Evolutionary conservation across 2,888 invertebrate genomes (phyloP), one percentile per base, ranked within the genome.

Genomic region (Mystacides longicornis): DNA sequence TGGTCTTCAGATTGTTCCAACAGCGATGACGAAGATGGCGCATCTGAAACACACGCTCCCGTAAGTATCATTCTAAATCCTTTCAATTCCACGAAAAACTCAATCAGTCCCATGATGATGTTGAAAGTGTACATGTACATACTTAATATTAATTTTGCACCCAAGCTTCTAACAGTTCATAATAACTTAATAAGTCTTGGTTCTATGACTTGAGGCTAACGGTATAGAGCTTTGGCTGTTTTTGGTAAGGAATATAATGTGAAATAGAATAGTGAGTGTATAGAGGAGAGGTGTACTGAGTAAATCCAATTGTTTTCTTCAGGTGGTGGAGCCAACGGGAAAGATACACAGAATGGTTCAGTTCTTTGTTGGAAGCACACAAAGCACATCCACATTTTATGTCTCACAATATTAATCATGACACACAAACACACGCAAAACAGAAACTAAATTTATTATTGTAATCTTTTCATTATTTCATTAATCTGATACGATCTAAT

Each of bases 1-100:
- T 93, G 93, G 89, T 93, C 92, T 64, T 93, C 92, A 1, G 93
- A 93, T 69, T 90, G 90, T 66, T 93, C 91, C 60, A 92, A 93
- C 64, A 90, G 90, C 62, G 93, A 92, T 62, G 93, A 93, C 62
- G 93, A 93, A 65, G 89, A 91, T 58, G 77, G 79, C 0, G 75
- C 80, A 59, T 86, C 86, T 18, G 82, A 82, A 58, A 83, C 81
- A 63, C 71, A 73, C 52, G 74, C 77, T 58, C 72, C 73, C 60
- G 81, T 81, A 69, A 75, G 73, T 70, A 31, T 23, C 14, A 9
- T 43, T n/a, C 31, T 9, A 27, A 27, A 27, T 7, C 27, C 5
- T 27, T 27, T 27, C 27, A 27, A 27, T 27, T 27, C 7, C 5
- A 27, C 27, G 7, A 27, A 27, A 27, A 7, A 27, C n/a, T n/a